Base-by-base conservation (phyloP, 2,797 vertebrate genomes). In the Enteromius mattozi region DNA sequence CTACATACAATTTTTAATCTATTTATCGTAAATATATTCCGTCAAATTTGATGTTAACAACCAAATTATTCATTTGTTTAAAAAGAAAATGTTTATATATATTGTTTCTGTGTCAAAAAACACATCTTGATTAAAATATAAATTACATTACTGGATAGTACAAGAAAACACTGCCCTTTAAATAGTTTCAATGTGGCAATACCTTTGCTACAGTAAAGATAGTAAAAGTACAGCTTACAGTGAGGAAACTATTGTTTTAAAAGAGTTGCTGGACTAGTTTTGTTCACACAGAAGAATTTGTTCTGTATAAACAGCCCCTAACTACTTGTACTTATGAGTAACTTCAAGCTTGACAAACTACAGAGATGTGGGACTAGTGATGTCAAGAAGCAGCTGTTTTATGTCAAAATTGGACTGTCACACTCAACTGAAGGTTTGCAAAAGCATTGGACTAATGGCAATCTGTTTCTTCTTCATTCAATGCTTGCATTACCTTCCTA, bases 181-280 rank as follows among this genome's bases (percentile, higher is more conserved):
- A 35, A 75, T 54, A 30, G 24, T 6, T 47, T 27, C 69, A 71
- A 9, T 71, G 40, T 71, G 69, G 7, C 14, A 63, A 63, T 56
- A 35, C 27, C 2, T 27, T 61, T 61, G 24, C 24, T 63, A 24
- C 24, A 30, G 63, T 27, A 27, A 27, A 61, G 59, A 4, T 27
- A 13, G 24, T 63, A 30, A 63, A 63, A 6, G 10, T 16, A 16
- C 24, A 47, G 69, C 13, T 17, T 71, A 6, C 7, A 47, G 14
- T 71, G 7, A 71, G 0, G 3, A 27, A 71, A 71, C 42, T 4
- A 69, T 16, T 33, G 47, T 56, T 14, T 77, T 13, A 61, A 61
- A 61, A 78, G 35, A 78, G 54, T 61, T 17, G 76, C 76, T 45
- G 5, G 8, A 61, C 37, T 27, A 59, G 72, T 35, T 74, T 74